Conservation (phyloP, 2,888 invertebrate genomes). For the Xiphydria camelus region DNA sequence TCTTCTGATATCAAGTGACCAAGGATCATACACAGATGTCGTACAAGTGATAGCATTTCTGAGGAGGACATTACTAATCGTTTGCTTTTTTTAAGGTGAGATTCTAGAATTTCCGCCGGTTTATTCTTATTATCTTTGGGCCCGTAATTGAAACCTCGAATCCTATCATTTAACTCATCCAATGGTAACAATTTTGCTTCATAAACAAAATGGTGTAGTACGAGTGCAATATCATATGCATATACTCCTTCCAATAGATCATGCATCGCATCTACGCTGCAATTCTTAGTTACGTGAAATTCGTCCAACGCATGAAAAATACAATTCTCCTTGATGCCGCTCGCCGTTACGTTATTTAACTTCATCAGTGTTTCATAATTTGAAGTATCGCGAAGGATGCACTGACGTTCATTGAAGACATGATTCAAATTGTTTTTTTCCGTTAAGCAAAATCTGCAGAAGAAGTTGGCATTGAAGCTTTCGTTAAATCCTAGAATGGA, state of each 20-base stretch:
- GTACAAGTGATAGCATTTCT: slow-evolving; percentile 15
- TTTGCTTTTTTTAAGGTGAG: slow-evolving; percentile 5
- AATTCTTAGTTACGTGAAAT: too few relatives aligned
- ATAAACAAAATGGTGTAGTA: slow-evolving; percentile 19
- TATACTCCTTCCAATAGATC: too few relatives aligned
- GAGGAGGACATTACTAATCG: slow-evolving; percentile 14
- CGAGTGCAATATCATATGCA: too few relatives aligned
- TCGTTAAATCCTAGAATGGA: slow-evolving; percentile 20
- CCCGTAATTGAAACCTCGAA: slow-evolving; percentile 20
- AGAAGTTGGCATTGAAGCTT: slow-evolving; percentile 21
- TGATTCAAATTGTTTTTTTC: slow-evolving; percentile 11
- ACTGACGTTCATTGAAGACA: slow-evolving; percentile 19
- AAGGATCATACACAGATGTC: slow-evolving; percentile 12
- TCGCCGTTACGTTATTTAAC: too few relatives aligned
- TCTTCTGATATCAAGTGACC: slow-evolving; percentile 10
- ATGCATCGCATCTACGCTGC: too few relatives aligned
- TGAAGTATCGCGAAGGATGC: slow-evolving; percentile 12
- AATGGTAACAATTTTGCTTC: slow-evolving; percentile 14
- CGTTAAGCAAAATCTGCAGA: slow-evolving; percentile 26
- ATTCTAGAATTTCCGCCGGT: slow-evolving; percentile 4
- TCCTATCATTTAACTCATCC: slow-evolving; percentile 13
- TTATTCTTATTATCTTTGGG: slow-evolving; percentile 15
- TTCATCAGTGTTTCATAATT: too few relatives aligned
- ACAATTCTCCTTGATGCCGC: slow-evolving; percentile 16
- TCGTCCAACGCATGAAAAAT: slow-evolving; percentile 10